Percentiles rank a stretch among this genome's conserved stretches.
These are phyloP conservation scores for Saccostrea cuccullata DNA, from an alignment of 1,140 invertebrate genomes.

Conservation along the genomic window DNA sequence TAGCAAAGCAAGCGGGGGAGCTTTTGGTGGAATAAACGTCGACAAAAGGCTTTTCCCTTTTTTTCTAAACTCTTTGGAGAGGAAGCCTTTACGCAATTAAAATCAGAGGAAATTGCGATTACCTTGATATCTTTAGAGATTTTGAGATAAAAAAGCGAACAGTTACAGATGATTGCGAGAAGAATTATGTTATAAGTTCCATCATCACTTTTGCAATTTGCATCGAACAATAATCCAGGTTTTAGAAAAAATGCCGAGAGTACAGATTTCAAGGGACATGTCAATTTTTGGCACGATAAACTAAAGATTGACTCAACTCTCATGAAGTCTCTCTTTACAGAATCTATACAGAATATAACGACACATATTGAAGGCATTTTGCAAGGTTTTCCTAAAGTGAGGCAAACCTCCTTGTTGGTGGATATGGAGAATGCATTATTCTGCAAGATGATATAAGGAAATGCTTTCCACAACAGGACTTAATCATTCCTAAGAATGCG, in stretches of 20 bases:
- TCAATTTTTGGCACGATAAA: too few relatives aligned
- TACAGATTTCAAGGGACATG: too few relatives aligned
- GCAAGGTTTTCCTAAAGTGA: too few relatives aligned
- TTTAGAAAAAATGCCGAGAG: too few relatives aligned
- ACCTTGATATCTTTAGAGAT: constrained; percentile 43
- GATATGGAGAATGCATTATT: too few relatives aligned
- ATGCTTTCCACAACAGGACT: constrained; percentile 34
- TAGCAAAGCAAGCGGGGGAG: constrained; percentile 15
- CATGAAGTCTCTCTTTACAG: too few relatives aligned
- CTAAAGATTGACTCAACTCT: too few relatives aligned
- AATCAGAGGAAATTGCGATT: constrained; percentile 59
- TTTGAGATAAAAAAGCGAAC: constrained; percentile 53
- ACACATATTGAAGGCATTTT: too few relatives aligned
- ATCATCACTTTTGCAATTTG: too few relatives aligned
- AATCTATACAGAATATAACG: too few relatives aligned
- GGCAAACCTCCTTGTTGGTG: too few relatives aligned
- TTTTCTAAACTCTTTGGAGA: background rate
- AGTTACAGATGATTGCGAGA: background rate
- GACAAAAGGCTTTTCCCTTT: background rate
- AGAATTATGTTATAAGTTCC: constrained; percentile 40
- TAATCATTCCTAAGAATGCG: constrained; percentile 57
- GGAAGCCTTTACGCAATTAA: constrained; percentile 60
- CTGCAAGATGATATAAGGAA: constrained; percentile 43
- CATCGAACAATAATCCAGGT: too few relatives aligned
- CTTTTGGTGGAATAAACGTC: background rate